A percentile compares a stretch with the other conserved stretches of the same genome.
These are phyloP conservation scores for Liparis tanakae DNA, from an alignment of 2,797 vertebrate species.

Conservation along the genomic window DNA sequence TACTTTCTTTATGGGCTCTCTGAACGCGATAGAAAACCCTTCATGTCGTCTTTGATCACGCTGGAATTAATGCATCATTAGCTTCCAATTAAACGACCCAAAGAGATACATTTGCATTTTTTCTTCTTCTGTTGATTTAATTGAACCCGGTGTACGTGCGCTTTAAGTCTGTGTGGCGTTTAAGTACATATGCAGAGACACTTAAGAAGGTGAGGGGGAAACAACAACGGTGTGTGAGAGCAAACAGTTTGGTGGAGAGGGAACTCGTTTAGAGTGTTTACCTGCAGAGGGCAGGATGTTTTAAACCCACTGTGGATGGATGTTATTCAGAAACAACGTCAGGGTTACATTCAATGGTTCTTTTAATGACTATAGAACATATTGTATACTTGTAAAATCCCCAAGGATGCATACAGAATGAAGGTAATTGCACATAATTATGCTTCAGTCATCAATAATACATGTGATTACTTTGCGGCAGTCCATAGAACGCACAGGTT, in stretches of 20 bases:
- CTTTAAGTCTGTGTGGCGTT: background rate
- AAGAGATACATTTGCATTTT: background rate
- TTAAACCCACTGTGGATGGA: background rate
- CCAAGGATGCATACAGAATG: background rate
- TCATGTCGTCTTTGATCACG: background rate
- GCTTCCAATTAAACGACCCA: background rate
- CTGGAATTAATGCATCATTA: background rate
- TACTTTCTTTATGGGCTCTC: background rate
- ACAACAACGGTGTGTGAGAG: background rate
- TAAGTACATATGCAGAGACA: conserved; percentile 2
- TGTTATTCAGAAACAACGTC: background rate
- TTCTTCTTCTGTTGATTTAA: background rate
- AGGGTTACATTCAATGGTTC: conserved; percentile 2
- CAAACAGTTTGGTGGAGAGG: background rate
- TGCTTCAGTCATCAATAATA: background rate
- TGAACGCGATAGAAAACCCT: background rate
- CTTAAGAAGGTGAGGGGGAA: background rate
- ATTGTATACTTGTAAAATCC: background rate
- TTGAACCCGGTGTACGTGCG: background rate
- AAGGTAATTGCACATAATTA: background rate
- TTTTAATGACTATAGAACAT: background rate
- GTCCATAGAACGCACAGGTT: background rate
- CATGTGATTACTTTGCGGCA: background rate
- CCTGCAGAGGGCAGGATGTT: conserved; percentile 3
- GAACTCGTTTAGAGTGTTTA: background rate